These are phyloP conservation scores for Apteryx mantelli DNA, from an alignment of 2,113 vertebrate genomes.

Conservation along the genomic window DNA sequence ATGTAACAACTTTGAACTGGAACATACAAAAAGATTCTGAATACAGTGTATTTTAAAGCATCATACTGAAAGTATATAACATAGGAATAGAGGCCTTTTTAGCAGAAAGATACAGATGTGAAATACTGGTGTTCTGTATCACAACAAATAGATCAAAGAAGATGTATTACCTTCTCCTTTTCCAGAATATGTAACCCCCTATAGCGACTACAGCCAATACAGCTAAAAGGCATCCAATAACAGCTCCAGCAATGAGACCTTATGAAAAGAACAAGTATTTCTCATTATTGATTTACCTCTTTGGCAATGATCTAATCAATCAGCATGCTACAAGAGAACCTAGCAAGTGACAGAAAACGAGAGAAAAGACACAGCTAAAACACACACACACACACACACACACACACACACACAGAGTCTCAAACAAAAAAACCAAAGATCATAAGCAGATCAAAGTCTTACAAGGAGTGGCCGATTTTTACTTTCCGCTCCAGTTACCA, in stretches of 20 bases:
- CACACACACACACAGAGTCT: not conserved
- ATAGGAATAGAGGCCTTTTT: not conserved
- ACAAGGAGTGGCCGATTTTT: not conserved
- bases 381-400: not conserved
- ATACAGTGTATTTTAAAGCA: not conserved
- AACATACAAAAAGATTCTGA: not conserved
- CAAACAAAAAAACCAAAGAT: not conserved
- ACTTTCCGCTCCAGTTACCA: not conserved
- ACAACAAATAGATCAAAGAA: not conserved
- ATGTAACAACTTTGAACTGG: not conserved
- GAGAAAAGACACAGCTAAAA: not conserved
- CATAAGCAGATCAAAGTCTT: no score
- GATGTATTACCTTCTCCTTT: conserved; percentile 78
- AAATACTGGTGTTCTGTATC: not conserved
- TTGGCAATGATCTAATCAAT: not conserved
- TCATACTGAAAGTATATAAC: not conserved
- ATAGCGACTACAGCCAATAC: conserved; percentile 73
- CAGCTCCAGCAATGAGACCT: conserved; percentile 76
- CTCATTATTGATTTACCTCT: not conserved
- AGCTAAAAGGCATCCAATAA: conserved; percentile 80
- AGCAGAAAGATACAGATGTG: not conserved
- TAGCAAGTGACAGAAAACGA: not conserved
- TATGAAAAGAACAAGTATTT: conserved; percentile 7
- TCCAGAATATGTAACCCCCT: conserved; percentile 83
- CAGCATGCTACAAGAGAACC: not conserved